phyloP scores from a whole-genome alignment of 2,797 vertebrate species.

The Orestias chungarensis region DNA sequence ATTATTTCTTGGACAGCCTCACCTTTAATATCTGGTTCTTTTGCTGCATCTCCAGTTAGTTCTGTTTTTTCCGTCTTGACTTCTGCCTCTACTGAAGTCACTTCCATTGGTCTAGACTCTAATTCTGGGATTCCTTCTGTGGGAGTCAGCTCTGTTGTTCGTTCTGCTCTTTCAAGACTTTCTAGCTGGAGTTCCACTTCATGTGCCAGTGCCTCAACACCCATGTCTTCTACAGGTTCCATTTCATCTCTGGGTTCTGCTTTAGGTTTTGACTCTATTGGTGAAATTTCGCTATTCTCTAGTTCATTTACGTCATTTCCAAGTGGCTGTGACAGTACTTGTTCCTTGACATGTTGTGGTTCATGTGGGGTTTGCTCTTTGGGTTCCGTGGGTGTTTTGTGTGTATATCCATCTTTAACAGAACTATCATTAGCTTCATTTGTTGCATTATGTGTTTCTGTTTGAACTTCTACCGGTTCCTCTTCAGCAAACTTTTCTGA shows the following conservation, averaged over 20 bases:
- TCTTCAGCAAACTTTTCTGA: not conserved
- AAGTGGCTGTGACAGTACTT: not conserved
- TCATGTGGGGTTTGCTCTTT: not conserved
- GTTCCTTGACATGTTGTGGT: not conserved
- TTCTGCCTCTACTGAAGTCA: not conserved
- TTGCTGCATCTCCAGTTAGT: no score
- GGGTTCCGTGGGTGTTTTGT: not conserved
- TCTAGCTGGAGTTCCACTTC: not conserved
- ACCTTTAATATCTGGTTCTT: no score
- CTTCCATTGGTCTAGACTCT: not conserved
- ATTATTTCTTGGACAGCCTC: no score
- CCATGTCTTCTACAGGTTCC: not conserved
- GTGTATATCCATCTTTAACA: not conserved
- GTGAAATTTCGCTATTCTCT: not conserved
- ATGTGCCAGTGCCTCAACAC: not conserved
- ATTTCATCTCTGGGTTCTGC: conserved; percentile 1
- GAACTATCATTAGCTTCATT: not conserved
- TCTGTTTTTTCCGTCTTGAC: no score
- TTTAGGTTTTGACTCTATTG: not conserved
- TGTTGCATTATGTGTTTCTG: conserved; percentile 1
- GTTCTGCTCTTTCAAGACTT: not conserved
- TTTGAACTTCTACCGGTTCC: not conserved
- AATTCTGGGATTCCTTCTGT: not conserved
- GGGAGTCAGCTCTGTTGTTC: not conserved
- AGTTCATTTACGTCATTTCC: not conserved